phyloP scores from a whole-genome alignment of 2,797 vertebrate genomes.

The Spheniscus humboldti region DNA sequence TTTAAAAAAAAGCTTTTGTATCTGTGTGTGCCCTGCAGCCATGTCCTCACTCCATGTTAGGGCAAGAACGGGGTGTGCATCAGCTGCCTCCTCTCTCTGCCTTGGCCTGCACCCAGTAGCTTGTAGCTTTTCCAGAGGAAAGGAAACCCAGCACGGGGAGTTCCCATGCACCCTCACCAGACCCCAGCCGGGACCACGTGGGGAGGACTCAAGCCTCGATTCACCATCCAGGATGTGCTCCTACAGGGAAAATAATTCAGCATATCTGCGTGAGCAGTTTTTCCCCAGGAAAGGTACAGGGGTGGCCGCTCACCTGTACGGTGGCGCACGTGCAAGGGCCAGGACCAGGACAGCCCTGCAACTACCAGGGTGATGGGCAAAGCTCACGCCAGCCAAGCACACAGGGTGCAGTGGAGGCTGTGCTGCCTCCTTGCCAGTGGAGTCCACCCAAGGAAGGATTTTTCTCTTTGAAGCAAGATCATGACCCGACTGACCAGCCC shows the following conservation, averaged over 20 bases:
- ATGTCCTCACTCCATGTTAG: slow-evolving; percentile 51
- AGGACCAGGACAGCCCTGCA: background rate
- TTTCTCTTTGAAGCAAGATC: background rate
- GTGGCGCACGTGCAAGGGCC: rapidly evolving
- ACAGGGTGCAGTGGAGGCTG: background rate
- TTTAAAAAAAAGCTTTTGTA: background rate
- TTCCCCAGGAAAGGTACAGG: background rate
- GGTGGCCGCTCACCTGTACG: background rate
- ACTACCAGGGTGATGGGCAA: background rate
- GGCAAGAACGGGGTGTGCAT: slow-evolving; percentile 12
- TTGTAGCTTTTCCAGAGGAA: background rate
- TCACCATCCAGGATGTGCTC: background rate
- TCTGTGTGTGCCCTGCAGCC: background rate
- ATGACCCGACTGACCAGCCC: background rate
- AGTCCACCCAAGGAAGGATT: background rate
- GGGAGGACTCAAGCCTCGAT: background rate
- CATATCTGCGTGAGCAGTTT: background rate
- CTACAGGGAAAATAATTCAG: background rate
- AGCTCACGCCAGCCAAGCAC: background rate
- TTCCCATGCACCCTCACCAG: background rate
- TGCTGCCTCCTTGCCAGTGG: background rate
- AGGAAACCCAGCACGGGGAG: background rate
- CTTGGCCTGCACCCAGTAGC: slow-evolving; percentile 33
- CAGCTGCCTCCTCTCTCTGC: slow-evolving; percentile 12
- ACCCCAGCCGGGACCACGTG: background rate